Conservation (phyloP, 2,113 vertebrate species). For the Cranoglanis bouderius region DNA sequence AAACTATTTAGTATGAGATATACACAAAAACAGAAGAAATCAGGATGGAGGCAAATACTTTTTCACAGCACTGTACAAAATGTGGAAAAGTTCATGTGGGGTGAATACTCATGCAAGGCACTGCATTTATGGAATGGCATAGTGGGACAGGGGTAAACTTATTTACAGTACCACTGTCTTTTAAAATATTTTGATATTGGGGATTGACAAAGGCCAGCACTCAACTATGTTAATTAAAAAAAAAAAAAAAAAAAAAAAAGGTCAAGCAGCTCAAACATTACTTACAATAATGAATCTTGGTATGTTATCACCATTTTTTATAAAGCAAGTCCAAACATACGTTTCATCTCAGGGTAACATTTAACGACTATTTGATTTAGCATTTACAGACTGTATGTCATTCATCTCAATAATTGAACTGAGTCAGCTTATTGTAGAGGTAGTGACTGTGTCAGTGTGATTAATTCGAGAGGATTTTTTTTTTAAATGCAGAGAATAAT, state of each 20-base stretch:
- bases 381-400: background rate
- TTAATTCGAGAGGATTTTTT: background rate
- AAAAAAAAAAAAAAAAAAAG: too few species aligned
- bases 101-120: background rate
- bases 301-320: background rate
- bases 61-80: background rate
- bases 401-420: background rate
- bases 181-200: background rate
- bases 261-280: background rate
- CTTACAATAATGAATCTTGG: background rate
- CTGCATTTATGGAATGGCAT: background rate
- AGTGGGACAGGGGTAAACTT: background rate
- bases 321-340: background rate
- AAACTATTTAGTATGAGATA: too few species aligned
- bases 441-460: background rate
- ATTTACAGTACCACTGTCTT: background rate
- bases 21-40: too few species aligned
- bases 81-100: background rate
- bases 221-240: background rate
- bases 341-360: background rate
- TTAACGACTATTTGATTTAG: background rate
- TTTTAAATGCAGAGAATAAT: background rate
- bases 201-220: background rate
- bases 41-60: too few species aligned
- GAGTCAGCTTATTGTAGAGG: background rate